phyloP scores from a whole-genome alignment of 92 coral and sea anemone genomes.

The Ricordea florida region DNA sequence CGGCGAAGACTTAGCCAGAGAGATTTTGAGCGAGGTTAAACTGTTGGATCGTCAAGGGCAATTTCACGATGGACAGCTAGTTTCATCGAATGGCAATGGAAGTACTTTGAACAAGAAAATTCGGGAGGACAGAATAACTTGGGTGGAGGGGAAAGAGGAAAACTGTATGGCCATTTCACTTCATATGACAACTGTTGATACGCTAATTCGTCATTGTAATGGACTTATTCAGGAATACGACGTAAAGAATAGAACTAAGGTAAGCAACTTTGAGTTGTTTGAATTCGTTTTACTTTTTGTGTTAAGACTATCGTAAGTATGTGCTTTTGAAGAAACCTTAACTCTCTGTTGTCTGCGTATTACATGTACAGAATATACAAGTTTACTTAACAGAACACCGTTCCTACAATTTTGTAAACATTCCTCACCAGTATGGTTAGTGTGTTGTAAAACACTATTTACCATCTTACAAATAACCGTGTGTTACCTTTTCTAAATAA shows the following conservation, averaged over 20 bases:
- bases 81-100: constrained; percentile 62
- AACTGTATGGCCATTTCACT: constrained; percentile 45
- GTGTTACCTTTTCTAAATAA: too few relatives aligned
- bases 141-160: constrained; percentile 76
- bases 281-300: too few relatives aligned
- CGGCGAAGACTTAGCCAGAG: constrained; percentile 55
- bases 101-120: constrained; percentile 65
- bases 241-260: constrained; percentile 66
- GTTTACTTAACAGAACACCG: too few relatives aligned
- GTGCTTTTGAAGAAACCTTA: too few relatives aligned
- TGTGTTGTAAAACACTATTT: too few relatives aligned
- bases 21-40: constrained; percentile 77
- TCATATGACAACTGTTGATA: constrained; percentile 83
- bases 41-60: constrained; percentile 53
- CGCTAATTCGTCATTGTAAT: constrained; percentile 62
- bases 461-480: too few relatives aligned
- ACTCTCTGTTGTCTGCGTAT: too few relatives aligned
- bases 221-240: constrained; percentile 60
- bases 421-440: too few relatives aligned
- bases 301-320: too few relatives aligned
- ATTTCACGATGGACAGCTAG: constrained; percentile 83
- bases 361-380: too few relatives aligned
- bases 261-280: constrained; percentile 13
- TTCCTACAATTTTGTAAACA: too few relatives aligned
- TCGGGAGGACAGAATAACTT: constrained; percentile 85